Evolutionary conservation across 1,140 invertebrate species (phyloP).

Genomic region (Apis laboriosa): DNA sequence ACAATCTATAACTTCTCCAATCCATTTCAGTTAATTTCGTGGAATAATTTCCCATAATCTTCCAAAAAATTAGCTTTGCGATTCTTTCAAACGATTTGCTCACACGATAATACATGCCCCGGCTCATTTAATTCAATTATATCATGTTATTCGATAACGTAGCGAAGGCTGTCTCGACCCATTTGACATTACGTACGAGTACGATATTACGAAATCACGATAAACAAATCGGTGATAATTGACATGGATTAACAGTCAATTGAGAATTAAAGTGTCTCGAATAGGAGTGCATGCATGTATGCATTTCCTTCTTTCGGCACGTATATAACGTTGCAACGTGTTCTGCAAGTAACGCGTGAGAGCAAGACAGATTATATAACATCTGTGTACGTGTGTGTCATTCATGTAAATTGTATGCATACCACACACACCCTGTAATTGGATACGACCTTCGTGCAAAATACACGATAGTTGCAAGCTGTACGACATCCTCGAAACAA

Average conservation of each 20-base stretch:
- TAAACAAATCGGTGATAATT: slow-evolving; percentile 55
- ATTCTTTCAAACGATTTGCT: background rate
- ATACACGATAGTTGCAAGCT: background rate
- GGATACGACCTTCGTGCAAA: slow-evolving; percentile 45
- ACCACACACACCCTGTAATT: slow-evolving; percentile 25
- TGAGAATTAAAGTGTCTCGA: slow-evolving; percentile 30
- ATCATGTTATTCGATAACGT: slow-evolving; percentile 26
- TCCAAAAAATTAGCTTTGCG: background rate
- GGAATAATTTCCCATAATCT: background rate
- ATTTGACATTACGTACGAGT: slow-evolving; percentile 41
- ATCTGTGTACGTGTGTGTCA: background rate
- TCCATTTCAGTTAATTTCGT: background rate
- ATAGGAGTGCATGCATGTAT: background rate
- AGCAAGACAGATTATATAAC: slow-evolving; percentile 42
- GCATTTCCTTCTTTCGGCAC: slow-evolving; percentile 40
- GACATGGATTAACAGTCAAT: slow-evolving; percentile 56
- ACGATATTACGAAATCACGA: slow-evolving; percentile 45
- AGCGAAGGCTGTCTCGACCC: slow-evolving; percentile 44
- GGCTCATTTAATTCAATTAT: slow-evolving; percentile 18
- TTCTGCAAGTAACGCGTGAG: background rate
- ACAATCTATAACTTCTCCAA: background rate
- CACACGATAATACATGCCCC: background rate
- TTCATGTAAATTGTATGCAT: background rate
- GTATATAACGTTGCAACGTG: background rate
- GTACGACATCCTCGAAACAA: background rate